phyloP scores from a whole-genome alignment of 2,113 vertebrate species.

The Otus sunia region DNA sequence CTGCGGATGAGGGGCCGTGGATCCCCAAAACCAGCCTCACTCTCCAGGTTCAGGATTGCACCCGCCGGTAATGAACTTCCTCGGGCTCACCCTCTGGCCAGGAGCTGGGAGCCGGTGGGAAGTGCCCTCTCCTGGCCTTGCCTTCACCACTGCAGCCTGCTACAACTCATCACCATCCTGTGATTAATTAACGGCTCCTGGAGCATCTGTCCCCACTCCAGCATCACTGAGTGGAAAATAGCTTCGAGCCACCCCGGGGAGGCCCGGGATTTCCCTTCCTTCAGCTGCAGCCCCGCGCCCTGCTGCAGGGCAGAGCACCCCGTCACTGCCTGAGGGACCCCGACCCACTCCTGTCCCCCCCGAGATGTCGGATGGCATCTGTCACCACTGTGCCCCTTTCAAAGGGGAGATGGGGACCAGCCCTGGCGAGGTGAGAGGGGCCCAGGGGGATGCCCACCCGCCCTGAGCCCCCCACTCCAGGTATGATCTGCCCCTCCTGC shows the following conservation, averaged over 20 bases:
- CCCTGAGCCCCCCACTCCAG: rapidly evolving
- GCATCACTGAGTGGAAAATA: background rate
- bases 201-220: background rate
- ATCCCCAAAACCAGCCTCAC: rapidly evolving
- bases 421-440: rapidly evolving
- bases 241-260: background rate
- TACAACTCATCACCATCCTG: background rate
- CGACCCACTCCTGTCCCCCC: background rate
- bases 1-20: rapidly evolving
- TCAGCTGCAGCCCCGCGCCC: background rate
- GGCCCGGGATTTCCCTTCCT: background rate
- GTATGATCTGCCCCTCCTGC: background rate
- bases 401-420: background rate
- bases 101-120: background rate
- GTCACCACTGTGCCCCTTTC: rapidly evolving
- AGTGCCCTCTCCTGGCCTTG: slow-evolving; percentile 25
- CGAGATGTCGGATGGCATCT: background rate
- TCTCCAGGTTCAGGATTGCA: background rate
- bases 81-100: background rate
- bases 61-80: rapidly evolving
- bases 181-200: background rate
- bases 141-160: background rate
- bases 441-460: no score
- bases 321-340: rapidly evolving
- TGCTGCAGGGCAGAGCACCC: background rate